Conservation (phyloP, 2,888 invertebrate genomes). For the Germaria angustata region DNA sequence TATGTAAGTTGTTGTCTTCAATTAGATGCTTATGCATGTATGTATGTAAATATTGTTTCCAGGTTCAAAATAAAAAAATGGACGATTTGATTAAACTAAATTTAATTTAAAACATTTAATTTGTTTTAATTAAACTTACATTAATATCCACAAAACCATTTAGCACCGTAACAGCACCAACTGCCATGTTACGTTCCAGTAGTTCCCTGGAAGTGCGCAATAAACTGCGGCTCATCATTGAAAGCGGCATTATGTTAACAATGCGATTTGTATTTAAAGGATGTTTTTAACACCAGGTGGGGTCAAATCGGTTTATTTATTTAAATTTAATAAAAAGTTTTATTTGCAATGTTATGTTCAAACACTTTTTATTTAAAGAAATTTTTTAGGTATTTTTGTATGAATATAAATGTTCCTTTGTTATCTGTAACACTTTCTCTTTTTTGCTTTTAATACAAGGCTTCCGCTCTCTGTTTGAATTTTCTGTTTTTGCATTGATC, state of each 20-base stretch:
- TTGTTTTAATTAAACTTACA: constrained; percentile 65
- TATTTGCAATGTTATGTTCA: no score
- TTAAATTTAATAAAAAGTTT: background rate
- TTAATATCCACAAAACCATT: constrained; percentile 65
- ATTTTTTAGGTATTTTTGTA: background rate
- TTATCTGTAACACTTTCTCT: constrained; percentile 29
- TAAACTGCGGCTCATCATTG: constrained; percentile 73
- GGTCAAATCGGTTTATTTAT: background rate
- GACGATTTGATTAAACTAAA: no score
- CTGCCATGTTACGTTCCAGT: constrained; percentile 75
- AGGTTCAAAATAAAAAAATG: no score
- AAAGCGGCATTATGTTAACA: constrained; percentile 71
- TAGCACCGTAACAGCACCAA: constrained; percentile 68
- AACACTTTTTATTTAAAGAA: background rate
- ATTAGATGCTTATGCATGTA: no score
- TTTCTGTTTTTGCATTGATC: constrained; percentile 29
- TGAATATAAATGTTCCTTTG: background rate
- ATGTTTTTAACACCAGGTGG: background rate
- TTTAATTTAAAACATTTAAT: background rate
- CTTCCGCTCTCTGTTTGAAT: background rate
- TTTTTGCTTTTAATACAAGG: constrained; percentile 3
- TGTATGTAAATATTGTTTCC: no score
- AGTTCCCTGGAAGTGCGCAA: constrained; percentile 76
- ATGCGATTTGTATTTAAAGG: background rate
- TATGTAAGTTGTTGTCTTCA: no score